phyloP scores from a whole-genome alignment of 1,140 invertebrate genomes.

The Rhynchophorus ferrugineus region DNA sequence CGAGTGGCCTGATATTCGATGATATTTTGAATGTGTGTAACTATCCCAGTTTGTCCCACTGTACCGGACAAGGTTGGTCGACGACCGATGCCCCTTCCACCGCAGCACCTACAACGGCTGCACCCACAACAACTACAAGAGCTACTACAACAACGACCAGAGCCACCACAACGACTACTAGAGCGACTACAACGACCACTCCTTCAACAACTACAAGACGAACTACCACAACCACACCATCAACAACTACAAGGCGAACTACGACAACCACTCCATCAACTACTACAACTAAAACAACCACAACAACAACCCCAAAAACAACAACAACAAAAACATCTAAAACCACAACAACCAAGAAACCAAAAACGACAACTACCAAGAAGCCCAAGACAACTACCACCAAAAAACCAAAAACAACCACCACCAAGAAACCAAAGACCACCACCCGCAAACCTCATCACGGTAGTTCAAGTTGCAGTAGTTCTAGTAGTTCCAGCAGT shows the following conservation, averaged over 20 bases:
- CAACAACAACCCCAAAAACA: neutral
- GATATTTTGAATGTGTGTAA: neutral
- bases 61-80: neutral
- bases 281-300: neutral
- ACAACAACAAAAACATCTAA: neutral
- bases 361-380: neutral
- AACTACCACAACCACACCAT: neutral
- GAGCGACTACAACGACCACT: neutral
- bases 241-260: neutral
- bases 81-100: neutral
- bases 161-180: neutral
- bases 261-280: neutral
- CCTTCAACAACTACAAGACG: neutral
- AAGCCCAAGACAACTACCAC: neutral
- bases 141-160: neutral
- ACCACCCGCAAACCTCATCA: too few species aligned
- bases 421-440: neutral
- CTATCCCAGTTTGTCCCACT: neutral
- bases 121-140: neutral
- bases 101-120: neutral
- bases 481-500: neutral
- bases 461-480: neutral
- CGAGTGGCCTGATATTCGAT: neutral
- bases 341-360: neutral
- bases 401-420: neutral